Conservation (phyloP, 92 coral and sea anemone species). For the Umimayanthus kanabou region DNA sequence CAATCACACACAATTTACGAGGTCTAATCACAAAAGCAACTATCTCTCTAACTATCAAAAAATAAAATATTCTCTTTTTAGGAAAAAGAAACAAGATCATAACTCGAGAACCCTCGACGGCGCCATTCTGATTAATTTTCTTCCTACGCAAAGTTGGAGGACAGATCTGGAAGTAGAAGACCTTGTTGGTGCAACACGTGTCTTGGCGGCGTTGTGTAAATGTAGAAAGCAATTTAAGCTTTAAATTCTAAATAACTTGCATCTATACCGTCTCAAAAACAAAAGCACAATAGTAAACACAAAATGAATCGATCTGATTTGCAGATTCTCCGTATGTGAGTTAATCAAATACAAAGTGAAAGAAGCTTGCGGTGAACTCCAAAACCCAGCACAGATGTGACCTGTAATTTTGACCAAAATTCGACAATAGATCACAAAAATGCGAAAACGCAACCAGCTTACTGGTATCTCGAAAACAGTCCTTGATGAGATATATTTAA, state of each 20-base stretch:
- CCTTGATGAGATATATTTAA: background rate
- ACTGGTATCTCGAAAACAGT: background rate
- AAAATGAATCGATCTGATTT: background rate
- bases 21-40: background rate
- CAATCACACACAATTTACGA: background rate
- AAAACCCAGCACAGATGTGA: background rate
- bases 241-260: background rate
- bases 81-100: background rate
- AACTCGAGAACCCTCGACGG: background rate
- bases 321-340: background rate
- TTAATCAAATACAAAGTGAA: background rate
- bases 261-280: background rate
- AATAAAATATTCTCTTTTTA: background rate
- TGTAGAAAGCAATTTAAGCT: background rate
- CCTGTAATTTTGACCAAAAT: slow-evolving; percentile 7
- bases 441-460: background rate
- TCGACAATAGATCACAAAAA: background rate
- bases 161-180: background rate
- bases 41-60: background rate
- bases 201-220: background rate
- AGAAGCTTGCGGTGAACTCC: background rate
- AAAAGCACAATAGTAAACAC: background rate
- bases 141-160: background rate
- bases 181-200: background rate
- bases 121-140: background rate